Evolutionary conservation across 1,140 invertebrate genomes (phyloP), one percentile per base, ranked within the genome.

Genomic region (Homarus americanus): DNA sequence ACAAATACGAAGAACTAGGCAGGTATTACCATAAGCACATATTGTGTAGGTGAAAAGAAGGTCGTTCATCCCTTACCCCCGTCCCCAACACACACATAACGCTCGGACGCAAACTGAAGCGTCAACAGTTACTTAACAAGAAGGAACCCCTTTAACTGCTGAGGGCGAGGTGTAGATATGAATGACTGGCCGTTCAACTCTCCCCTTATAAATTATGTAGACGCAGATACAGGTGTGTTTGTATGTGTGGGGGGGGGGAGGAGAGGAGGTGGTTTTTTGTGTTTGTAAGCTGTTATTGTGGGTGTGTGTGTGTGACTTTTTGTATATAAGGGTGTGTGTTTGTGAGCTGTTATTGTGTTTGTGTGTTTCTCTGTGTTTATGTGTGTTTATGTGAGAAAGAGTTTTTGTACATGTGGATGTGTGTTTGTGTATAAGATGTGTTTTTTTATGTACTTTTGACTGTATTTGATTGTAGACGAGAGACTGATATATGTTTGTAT

Each of bases 1-100:
- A 58, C 0, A 58, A 80, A 80, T 49, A 80, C n/a, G n/a, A n/a
- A n/a, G n/a, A n/a, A n/a, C n/a, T n/a, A 78, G 38, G 75, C 75
- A 40, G 34, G 41, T 32, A 80, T 80, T 80, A 80, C 36, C 78
- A 80, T 80, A 80, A 80, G 41, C n/a, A 80, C 78, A 80, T 53
- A 80, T 7, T 9, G 78, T 80, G 75, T 78, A 41, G 41, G 7
- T 28, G 32, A 28, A 7, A n/a, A 53, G 78, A 12, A 80, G 78
- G 78, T 41, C 78, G 36, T 80, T 80, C 78, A 80, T 41, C 41
- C 41, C 36, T n/a, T 34, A 28, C 34, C 40, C 9, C 17, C 76
- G 36, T 79, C 76, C 41, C 34, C 36, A 38, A 12, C 34, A 80
- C 44, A 80, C 49, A 80, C 78, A 80, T 32, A n/a, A 80, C 78